phyloP scores from a whole-genome alignment of 2,113 vertebrate genomes.

The Pseudorectes ferrugineus region DNA sequence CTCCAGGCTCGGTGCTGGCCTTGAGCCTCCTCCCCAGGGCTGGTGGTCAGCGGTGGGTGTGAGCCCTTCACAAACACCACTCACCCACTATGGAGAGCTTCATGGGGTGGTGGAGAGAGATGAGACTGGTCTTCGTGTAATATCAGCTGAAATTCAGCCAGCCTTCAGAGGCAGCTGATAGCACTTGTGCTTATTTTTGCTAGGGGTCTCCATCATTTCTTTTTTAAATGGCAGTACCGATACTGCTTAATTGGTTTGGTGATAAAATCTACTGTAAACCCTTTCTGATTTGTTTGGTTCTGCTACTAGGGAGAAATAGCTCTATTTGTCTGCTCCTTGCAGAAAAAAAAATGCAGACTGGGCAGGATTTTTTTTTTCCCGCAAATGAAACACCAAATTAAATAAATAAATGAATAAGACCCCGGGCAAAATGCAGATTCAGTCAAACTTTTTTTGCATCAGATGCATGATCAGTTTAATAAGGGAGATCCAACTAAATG shows the following conservation, averaged over 20 bases:
- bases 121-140: neutral
- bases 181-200: neutral
- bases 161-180: neutral
- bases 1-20: neutral
- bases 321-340: neutral
- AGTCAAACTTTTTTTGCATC: slow-evolving; percentile 19
- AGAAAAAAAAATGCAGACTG: neutral
- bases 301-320: neutral
- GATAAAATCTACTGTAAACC: neutral
- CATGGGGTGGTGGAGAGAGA: neutral
- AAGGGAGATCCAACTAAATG: neutral
- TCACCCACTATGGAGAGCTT: neutral
- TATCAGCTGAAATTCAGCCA: neutral
- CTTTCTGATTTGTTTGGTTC: neutral
- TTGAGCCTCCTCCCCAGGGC: neutral
- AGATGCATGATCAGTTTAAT: slow-evolving; percentile 6
- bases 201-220: neutral
- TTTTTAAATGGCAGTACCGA: neutral
- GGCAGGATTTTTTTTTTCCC: neutral
- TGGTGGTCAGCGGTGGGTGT: neutral
- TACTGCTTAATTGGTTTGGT: neutral
- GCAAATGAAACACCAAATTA: neutral
- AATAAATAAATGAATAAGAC: slow-evolving; percentile 13
- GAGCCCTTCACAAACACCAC: neutral
- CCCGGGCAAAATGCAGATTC: neutral